phyloP scores from a whole-genome alignment of 2,797 vertebrate species.

The Poliocrania exsul region DNA sequence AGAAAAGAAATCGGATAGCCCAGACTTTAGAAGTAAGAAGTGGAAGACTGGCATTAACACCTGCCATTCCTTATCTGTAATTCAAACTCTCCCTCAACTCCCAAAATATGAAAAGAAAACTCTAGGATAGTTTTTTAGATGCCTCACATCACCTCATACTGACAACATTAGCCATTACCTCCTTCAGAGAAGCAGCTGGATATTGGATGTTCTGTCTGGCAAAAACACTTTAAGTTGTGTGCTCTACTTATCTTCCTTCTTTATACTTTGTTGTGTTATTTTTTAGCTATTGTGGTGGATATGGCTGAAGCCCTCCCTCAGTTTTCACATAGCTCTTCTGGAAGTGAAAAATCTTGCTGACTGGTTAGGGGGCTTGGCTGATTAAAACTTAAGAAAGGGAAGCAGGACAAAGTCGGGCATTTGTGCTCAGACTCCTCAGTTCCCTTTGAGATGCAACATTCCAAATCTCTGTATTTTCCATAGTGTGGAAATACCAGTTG shows the following conservation, averaged over 20 bases:
- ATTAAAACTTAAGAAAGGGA: constrained; percentile 20
- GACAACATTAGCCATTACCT: background rate
- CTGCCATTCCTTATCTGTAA: background rate
- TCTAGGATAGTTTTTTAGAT: background rate
- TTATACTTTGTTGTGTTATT: background rate
- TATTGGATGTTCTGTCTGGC: background rate
- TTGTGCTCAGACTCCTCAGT: background rate
- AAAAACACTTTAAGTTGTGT: background rate
- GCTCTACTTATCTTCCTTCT: background rate
- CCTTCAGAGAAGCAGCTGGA: background rate
- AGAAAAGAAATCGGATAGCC: background rate
- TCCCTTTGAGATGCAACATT: accelerated
- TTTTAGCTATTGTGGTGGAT: constrained; percentile 39
- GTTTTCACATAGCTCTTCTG: constrained; percentile 36
- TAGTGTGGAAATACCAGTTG: background rate
- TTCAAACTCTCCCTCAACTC: background rate
- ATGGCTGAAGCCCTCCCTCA: constrained; percentile 1
- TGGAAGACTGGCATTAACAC: background rate
- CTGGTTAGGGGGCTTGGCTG: background rate
- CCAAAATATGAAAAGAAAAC: background rate
- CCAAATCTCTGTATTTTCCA: background rate
- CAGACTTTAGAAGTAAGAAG: background rate
- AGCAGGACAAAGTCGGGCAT: background rate
- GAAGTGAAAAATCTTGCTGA: constrained; percentile 47
- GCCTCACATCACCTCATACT: background rate